phyloP scores from a whole-genome alignment of 2,797 vertebrate genomes.

The Sciurus vulgaris region DNA sequence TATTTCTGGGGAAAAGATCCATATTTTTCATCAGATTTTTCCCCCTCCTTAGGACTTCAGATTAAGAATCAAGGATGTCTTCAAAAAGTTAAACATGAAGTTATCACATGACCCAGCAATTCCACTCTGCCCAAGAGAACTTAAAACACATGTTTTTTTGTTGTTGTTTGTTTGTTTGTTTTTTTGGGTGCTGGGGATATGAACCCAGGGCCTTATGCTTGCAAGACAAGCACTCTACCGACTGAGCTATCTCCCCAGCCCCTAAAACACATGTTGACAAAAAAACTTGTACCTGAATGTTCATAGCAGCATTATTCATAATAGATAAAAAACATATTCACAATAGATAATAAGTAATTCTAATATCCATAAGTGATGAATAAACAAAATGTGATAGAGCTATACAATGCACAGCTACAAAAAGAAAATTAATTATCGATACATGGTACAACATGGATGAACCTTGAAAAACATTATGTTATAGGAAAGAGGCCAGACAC shows the following conservation, averaged over 20 bases:
- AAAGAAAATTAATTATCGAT: neutral
- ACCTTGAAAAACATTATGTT: neutral
- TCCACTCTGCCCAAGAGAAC: constrained; percentile 10
- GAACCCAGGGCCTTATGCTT: too few relatives aligned
- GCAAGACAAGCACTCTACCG: too few relatives aligned
- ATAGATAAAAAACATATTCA: constrained; percentile 8
- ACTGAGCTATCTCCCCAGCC: too few relatives aligned
- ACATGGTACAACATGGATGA: neutral
- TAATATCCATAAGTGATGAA: neutral
- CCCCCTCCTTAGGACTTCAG: neutral
- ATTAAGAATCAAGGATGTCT: constrained; percentile 22
- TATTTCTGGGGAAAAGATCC: neutral
- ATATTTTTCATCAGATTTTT: constrained; percentile 2
- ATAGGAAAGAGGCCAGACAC: neutral
- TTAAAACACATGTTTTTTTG: constrained; percentile 7
- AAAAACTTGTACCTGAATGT: neutral
- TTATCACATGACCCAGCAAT: constrained; percentile 28
- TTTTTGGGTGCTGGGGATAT: too few relatives aligned
- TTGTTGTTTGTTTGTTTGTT: too few relatives aligned
- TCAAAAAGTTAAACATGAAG: constrained; percentile 21
- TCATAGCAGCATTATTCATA: neutral
- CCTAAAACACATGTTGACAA: neutral
- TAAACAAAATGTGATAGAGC: neutral
- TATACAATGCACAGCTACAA: neutral
- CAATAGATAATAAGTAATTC: neutral